Base-by-base conservation (phyloP, 1,140 invertebrate genomes). In the Phthorimaea operculella region DNA sequence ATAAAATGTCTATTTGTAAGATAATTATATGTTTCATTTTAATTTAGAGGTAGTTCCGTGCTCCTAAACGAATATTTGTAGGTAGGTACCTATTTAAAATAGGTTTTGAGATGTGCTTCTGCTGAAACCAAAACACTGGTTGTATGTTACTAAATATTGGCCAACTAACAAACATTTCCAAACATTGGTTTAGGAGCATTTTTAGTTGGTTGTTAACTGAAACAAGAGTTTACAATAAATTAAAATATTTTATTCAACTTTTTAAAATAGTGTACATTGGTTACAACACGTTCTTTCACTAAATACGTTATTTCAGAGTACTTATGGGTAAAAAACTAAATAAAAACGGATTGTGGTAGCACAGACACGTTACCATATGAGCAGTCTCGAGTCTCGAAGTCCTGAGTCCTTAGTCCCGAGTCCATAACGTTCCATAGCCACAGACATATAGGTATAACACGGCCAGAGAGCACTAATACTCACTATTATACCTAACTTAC, bases 1-100 rank as follows among this genome's bases (percentile, higher is more conserved):
- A 80, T 83, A 83, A 80, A 80, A 71, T 80, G 70, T 82, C 74
- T 80, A 72, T 82, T 78, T 82, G 62, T 80, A 80, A 64, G 60
- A 59, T 60, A 53, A 59, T 53, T 44, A 39, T 33, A 52, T 51
- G 49, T 74, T 79, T 82, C 34, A 70, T 68, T 79, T 59, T 28
- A 28, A 28, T 28, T 28, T 28, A 28, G 21, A 6, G 21, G 21
- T 28, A 4, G 2, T 4, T 2, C 2, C 6, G 21, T 28, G 2
- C 21, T 28, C 21, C 21, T 28, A 28, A 4, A 28, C 21, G 21
- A 28, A 28, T 28, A 28, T 28, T 28, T 28, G 21, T 4, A 28
- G n/a, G n/a, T n/a, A n/a, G n/a, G n/a, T n/a, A n/a, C 2, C 21
- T 28, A 28, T 28, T 28, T 28, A 28, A 4, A 28, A 28, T 28